A percentile compares a stretch with the other conserved stretches of the same genome.
phyloP scores from a whole-genome alignment of 2,113 vertebrate species.

The Notothenia coriiceps region DNA sequence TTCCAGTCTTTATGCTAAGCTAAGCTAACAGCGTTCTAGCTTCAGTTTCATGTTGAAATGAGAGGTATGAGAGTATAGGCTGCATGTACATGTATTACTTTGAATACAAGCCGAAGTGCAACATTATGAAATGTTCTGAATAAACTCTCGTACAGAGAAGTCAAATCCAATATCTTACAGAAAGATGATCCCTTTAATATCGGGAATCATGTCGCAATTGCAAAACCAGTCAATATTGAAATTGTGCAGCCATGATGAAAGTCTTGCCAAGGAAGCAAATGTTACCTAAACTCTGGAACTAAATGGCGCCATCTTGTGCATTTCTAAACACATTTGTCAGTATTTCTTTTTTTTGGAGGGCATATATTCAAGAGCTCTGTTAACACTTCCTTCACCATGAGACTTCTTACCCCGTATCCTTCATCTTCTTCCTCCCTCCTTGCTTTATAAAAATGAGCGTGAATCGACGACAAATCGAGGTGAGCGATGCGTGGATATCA shows the following conservation, averaged over 20 bases:
- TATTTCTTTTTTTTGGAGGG: not conserved
- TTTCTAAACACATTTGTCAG: not conserved
- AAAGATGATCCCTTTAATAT: no score
- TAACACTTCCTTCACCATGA: no score
- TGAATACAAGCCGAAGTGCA: no score
- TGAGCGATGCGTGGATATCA: conserved; percentile 17
- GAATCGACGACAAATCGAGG: conserved; percentile 1
- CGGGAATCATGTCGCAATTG: no score
- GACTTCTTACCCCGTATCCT: conserved; percentile 2
- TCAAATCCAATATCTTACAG: no score
- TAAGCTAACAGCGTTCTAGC: not conserved
- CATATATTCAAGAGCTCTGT: not conserved
- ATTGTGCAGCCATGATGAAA: not conserved
- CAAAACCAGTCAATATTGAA: no score
- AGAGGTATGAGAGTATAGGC: no score
- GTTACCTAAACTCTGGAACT: not conserved
- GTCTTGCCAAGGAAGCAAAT: not conserved
- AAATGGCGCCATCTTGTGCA: not conserved
- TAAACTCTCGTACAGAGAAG: no score
- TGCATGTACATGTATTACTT: no score
- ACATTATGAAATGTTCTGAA: no score
- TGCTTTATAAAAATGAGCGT: conserved; percentile 51
- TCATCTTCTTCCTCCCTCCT: not conserved
- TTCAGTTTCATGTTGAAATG: not conserved
- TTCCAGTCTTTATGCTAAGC: conserved; percentile 1